Evolutionary conservation across 2,797 vertebrate genomes (phyloP).

Genomic region (Crax fasciolata): DNA sequence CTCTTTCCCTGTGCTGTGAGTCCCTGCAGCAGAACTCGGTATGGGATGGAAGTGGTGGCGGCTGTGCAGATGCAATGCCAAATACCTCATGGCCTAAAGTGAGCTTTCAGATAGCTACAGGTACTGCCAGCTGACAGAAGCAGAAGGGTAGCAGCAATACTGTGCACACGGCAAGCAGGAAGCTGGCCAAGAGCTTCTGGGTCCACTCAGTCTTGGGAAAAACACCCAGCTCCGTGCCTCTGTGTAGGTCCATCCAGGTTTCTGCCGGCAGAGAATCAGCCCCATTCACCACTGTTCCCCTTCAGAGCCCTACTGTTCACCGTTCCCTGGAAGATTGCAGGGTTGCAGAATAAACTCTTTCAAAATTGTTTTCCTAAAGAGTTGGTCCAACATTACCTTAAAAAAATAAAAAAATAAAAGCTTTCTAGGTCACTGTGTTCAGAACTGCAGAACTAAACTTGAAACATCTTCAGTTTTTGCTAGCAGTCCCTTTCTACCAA

Average conservation of each 20-base stretch:
- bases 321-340: conserved; percentile 66
- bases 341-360: conserved; percentile 82
- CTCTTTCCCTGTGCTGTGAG: neutral
- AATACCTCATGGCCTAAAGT: neutral
- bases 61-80: neutral
- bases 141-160: neutral
- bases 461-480: conserved; percentile 17
- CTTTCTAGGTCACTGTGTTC: conserved; percentile 54
- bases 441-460: neutral
- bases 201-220: neutral
- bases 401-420: neutral
- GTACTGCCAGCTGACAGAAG: neutral
- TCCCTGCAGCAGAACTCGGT: fast-evolving
- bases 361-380: conserved; percentile 80
- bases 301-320: conserved; percentile 73
- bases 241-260: neutral
- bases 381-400: conserved; percentile 66
- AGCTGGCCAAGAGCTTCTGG: neutral
- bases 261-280: conserved; percentile 57
- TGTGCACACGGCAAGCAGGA: neutral
- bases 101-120: neutral
- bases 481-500: neutral
- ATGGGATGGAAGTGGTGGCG: neutral
- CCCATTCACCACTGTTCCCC: conserved; percentile 78
- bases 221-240: neutral